Base-by-base conservation (phyloP, 1,140 invertebrate genomes). In the Hyposmocoma kahamanoa region DNA sequence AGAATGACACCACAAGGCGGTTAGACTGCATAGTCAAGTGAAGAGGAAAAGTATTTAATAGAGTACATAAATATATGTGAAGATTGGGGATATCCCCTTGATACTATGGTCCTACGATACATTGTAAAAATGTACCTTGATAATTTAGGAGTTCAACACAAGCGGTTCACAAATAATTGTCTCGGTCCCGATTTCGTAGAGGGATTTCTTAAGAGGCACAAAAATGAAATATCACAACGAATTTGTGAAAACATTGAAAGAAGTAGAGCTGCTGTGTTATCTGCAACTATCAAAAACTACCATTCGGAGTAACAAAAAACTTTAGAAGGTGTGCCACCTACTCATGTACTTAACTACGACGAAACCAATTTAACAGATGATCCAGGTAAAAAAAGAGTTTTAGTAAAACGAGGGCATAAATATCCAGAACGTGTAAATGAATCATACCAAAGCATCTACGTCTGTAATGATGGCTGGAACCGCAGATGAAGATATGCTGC, bases 281-380 rank as follows among this genome's bases (percentile, higher is more conserved):
- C 39, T 38, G 45, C 53, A n/a, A 52, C 41, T 22, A 46, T 65
- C 3, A 47, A 38, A 30, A 49, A 59, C 22, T 81, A 72, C n/a
- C n/a, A n/a, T n/a, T n/a, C n/a, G n/a, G n/a, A 77, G 32, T 28
- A 6, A 28, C 6, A 28, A 28, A 28, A 28, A 11, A 6, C 24
- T 28, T 6, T 28, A 28, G 24, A 28, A 11, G 11, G 11, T 28
- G 24, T 53, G 5, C 45, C 30, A 2, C 17, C 19, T 10, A 1
- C 5, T 21, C 65, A 68, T 45, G 72, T 80, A 10, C 24, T 76
- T 21, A 80, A 84, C 51, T 82, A 75, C 47, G 69, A 79, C 47
- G 69, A 79, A 36, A 75, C 74, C 48, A 75, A 77, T 49, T 42
- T 80, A 1, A 22, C 47, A 1, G 67, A 67, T 44, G 65, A 72